Evolutionary conservation across 2,888 invertebrate genomes (phyloP), one percentile per base, ranked within the genome.

Genomic region (Drosophila borborema): DNA sequence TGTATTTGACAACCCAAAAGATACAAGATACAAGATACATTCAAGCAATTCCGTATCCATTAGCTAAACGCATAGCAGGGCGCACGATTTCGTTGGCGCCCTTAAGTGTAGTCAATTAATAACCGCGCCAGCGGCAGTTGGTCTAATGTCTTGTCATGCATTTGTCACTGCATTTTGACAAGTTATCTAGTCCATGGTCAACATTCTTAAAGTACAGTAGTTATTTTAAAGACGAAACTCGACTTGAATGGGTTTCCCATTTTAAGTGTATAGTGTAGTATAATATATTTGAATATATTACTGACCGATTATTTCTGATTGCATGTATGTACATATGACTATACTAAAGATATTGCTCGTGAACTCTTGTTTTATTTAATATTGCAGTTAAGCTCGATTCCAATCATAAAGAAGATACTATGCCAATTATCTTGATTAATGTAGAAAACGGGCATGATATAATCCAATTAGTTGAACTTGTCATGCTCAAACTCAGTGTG

Each of bases 61-160:
- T 86, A 88, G 88, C 80, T 34, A 51, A 12, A 34, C 49, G 59
- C 18, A 63, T 64, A 28, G 41, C 28, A n/a, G 69, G 40, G 64
- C 49, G 54, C 51, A 23, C 54, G 34, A 10, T 36, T n/a, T 28
- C 0, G 16, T 36, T 23, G 48, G 20, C 38, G 40, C 14, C 63
- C 65, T 53, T 72, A 87, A 87, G 77, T 82, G 80, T 70, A 62
- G 51, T 70, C 82, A 80, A 84, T 85, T 84, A 82, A 87, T 82
- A 85, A 87, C 72, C 54, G 31, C 64, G 48, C 46, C 53, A 70
- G 59, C 59, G 66, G 36, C 70, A 70, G 65, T 68, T 72, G 40
- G 60, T 56, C 72, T 51, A 64, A 70, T 69, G 49, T 61, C 41
- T 70, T 61, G 45, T 56, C 59, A 53, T 72, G 55, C 68, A 76